Evolutionary conservation across 2,113 vertebrate genomes (phyloP), one percentile per base, ranked within the genome.

Genomic region (Glaucidium brasilianum): DNA sequence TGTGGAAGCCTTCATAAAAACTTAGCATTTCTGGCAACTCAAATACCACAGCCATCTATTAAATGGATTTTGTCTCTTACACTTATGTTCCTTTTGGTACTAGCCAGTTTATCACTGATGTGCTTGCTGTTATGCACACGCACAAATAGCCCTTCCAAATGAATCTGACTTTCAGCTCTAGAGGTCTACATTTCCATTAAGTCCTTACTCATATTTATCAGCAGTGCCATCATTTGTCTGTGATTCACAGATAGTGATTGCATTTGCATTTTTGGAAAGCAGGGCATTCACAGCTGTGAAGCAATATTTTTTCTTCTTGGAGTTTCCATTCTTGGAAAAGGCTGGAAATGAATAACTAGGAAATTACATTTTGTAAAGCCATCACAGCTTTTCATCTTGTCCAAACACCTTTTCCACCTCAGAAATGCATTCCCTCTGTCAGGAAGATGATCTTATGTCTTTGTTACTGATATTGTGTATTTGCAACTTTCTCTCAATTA

Each of bases 241-340:
- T 92, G 56, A 80, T 95, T 93, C 75, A 63, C 71, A 91, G 53
- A 89, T 37, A 85, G n/a, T 82, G 49, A 96, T 77, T 96, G 73
- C 86, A 82, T 77, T 82, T 85, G 81, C 71, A 91, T 91, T 95
- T 96, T 96, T 97, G 96, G 88, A 68, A 90, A 76, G 67, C 60
- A 92, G 56, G 53, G 18, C 11, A 18, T 93, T 92, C 96, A 81
- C 90, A 93, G 81, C 84, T 87, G 49, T 68, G 84, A 92, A 90
- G 53, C 69, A 93, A 58, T 91, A 50, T 56, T 88, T 95, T 91
- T 95, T 93, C 82, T 88, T 96, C 85, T 96, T 94, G 59, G 80
- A 94, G 80, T 94, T 96, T 89, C 95, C 91, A 89, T 95, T 96
- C 86, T 94, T 97, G 72, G 73, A 87, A 97, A 97, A 84, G 66